Percentiles rank a stretch among this genome's conserved stretches.
Evolutionary conservation across 1,140 invertebrate species (phyloP).

Genomic region (Nymphalis io): DNA sequence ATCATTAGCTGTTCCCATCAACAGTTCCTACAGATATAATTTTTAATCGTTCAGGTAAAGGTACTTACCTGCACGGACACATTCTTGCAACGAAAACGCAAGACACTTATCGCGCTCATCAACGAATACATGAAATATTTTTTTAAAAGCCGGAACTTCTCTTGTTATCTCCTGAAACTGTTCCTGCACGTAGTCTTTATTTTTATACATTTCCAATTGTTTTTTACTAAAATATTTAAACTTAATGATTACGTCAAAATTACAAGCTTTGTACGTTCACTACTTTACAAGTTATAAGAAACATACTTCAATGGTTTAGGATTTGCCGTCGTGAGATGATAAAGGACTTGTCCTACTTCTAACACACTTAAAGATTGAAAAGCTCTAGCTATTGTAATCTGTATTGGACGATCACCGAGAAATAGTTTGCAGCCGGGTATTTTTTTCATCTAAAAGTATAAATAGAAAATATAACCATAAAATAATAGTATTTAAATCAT

Average conservation of each 20-base stretch:
- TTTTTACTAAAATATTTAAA: slow-evolving; percentile 83
- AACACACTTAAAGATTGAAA: slow-evolving; percentile 89
- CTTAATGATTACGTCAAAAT: not conserved
- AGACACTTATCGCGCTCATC: slow-evolving; percentile 95
- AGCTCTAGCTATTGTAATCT: slow-evolving; percentile 94
- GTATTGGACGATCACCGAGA: slow-evolving; percentile 94
- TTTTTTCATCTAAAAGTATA: slow-evolving; percentile 78
- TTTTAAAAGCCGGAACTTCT: slow-evolving; percentile 93
- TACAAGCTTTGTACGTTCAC: not conserved
- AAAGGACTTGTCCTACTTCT: slow-evolving; percentile 92
- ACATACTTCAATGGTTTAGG: slow-evolving; percentile 79
- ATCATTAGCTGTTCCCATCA: not conserved
- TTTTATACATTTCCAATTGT: slow-evolving; percentile 95
- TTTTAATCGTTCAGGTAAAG: no score
- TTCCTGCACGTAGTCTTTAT: slow-evolving; percentile 94
- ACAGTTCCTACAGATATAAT: no score
- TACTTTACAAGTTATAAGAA: slow-evolving; percentile 64
- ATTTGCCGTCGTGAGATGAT: slow-evolving; percentile 83
- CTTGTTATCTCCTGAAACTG: slow-evolving; percentile 93
- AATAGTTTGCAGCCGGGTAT: slow-evolving; percentile 91
- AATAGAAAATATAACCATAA: not conserved
- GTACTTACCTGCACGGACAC: slow-evolving; percentile 79
- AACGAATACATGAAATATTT: slow-evolving; percentile 90
- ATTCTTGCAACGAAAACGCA: slow-evolving; percentile 90
- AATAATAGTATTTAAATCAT: not conserved